Evolutionary conservation across 2,797 vertebrate genomes (phyloP).

Genomic region (Emys orbicularis): DNA sequence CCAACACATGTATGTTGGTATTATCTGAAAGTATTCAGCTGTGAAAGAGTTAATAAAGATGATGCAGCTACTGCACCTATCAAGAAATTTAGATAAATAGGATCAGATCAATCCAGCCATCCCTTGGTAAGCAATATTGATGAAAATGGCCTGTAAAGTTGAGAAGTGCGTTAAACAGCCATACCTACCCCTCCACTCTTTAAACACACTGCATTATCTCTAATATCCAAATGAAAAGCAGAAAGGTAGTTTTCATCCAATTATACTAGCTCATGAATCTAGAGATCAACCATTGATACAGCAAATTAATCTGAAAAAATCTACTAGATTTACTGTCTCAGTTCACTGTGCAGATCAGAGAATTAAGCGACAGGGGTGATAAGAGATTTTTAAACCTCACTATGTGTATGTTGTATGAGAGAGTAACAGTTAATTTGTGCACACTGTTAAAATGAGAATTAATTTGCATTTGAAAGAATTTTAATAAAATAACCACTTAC

Average conservation of each 20-base stretch:
- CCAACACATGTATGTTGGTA: background rate
- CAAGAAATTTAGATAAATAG: background rate
- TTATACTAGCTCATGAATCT: background rate
- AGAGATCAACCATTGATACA: background rate
- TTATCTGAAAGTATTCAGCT: background rate
- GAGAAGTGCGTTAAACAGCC: background rate
- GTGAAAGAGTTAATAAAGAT: background rate
- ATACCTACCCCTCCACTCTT: background rate
- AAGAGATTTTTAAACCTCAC: background rate
- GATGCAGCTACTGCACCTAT: background rate
- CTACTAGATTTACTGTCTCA: background rate
- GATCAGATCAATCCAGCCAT: background rate
- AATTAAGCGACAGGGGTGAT: background rate
- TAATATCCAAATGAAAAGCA: background rate
- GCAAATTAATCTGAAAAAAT: background rate
- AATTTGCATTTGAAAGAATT: background rate
- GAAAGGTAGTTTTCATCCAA: background rate
- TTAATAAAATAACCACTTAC: background rate
- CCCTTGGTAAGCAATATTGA: background rate
- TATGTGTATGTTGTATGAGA: background rate
- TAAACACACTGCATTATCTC: background rate
- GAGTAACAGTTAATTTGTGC: background rate
- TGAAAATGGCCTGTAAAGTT: background rate
- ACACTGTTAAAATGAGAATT: background rate
- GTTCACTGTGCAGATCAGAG: background rate